Evolutionary conservation across 2,888 invertebrate genomes (phyloP), one percentile per base, ranked within the genome.

Genomic region (Lithosia quadra): DNA sequence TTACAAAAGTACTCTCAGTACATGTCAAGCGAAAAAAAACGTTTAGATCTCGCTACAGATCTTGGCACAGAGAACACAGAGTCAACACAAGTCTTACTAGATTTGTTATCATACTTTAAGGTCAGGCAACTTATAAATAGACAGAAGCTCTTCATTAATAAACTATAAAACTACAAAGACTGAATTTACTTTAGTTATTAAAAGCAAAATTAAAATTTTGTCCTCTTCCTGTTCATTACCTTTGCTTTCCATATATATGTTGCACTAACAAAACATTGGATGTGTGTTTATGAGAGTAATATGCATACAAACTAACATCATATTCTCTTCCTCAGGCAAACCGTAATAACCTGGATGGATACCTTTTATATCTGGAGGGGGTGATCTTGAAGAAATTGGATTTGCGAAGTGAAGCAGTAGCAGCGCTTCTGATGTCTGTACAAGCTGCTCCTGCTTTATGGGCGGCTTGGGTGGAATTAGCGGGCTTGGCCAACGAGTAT

Each of bases 391-490:
- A 98, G 84, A 98, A 98, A 85, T 90, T 99, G 66, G 98, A 99
- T 84, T 94, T 99, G 18, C 95, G 96, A 63, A 96, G 88, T 73
- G 96, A 97, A 81, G 99, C 99, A 0, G 96, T 97, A 33, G 96
- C 97, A 77, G 96, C 97, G 62, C 95, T 99, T 57, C 96, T 97
- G 24, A 97, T 98, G 83, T 96, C 99, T 0, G 96, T 98, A 15
- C 96, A 97, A 70, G 95, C 96, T 57, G 96, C 97, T 67, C 99
- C 99, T 0, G 96, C 98, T 84, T 96, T 99, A 72, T 99, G 99
- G 99, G 97, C 98, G 57, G 98, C 99, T 0, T 99, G 99, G 98
- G 95, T 98, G 49, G 99, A 99, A 89, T 93, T 99, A 18, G 97
- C 98, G 0, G 96, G 97, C 11, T 93, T 99, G 1, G 97, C 99